A percentile compares a stretch with the other conserved stretches of the same genome.
phyloP scores from a whole-genome alignment of 2,113 vertebrate species.

The Myotis davidii region DNA sequence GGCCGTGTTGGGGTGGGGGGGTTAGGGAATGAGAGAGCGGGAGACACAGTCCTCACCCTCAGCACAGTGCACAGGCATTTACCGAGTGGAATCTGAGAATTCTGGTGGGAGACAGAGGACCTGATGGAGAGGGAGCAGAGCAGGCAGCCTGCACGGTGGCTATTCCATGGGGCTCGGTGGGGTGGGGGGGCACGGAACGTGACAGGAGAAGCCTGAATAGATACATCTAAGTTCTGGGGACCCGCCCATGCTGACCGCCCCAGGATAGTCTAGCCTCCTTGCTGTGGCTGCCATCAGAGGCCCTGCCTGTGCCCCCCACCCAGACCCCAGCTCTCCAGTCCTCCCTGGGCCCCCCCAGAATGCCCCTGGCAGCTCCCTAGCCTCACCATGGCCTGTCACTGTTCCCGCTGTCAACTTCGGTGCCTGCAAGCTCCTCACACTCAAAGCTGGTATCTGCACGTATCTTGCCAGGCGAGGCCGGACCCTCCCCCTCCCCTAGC shows the following conservation, averaged over 20 bases:
- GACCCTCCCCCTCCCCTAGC: not conserved
- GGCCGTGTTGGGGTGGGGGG: not conserved
- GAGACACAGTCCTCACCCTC: not conserved
- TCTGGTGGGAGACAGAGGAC: too few species aligned
- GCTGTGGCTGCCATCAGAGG: not conserved
- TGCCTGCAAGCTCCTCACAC: not conserved
- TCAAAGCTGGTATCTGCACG: not conserved
- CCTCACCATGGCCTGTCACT: not conserved
- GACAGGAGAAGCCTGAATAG: not conserved
- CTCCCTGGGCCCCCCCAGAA: not conserved
- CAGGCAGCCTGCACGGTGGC: not conserved
- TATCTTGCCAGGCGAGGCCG: not conserved
- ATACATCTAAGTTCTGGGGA: not conserved
- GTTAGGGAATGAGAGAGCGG: not conserved
- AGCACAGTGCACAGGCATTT: fast-evolving
- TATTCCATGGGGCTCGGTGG: not conserved
- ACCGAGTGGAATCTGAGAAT: fast-evolving
- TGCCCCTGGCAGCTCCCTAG: not conserved
- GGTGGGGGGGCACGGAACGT: not conserved
- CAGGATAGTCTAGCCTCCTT: not conserved
- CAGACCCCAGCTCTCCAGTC: not conserved
- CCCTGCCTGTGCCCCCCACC: not conserved
- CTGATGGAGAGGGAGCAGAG: not conserved
- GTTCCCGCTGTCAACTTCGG: not conserved
- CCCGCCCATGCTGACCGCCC: not conserved